Base-by-base conservation (phyloP, 2,797 vertebrate genomes). In the Protosalanx chinensis region DNA sequence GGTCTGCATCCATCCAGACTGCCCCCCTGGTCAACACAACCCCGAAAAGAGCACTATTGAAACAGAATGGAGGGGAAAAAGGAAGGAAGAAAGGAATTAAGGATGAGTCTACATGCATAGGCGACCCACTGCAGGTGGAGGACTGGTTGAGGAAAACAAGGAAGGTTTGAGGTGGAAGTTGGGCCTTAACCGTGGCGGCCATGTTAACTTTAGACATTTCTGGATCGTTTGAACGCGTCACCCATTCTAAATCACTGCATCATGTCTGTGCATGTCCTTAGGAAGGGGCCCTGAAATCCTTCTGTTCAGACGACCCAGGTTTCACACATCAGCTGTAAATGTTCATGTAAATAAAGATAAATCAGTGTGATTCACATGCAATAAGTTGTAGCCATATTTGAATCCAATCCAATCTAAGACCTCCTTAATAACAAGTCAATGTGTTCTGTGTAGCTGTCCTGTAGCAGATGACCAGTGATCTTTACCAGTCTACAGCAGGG, bases 71-170 rank as follows among this genome's bases (percentile, higher is more conserved):
- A 61, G 20, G 41, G 53, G 41, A 78, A 74, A 66, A 77, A 73
- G 74, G 53, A 76, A 79, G 79, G 73, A 62, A 82, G 81, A 78
- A 75, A 84, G 81, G 84, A 87, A 84, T 53, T n/a, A 23, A 57
- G 23, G 56, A 30, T 18, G 32, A 89, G 87, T 81, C 84, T 78
- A 85, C 73, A 80, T 82, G 37, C 8, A 82, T 80, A 86, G 82
- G 15, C 0, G 73, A 74, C 86, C 88, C 81, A 82, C 86, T 88
- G 87, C 86, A 87, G 89, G 88, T 86, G 86, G 83, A 73, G 76
- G 79, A 68, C 73, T 72, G 76, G 73, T 78, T 69, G 10, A 29
- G 41, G 37, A 6, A 16, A 16, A 29, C 16, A 53, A 53, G 0
- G 18, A 46, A 18, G 18, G 15, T 53, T 53, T 16, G 16, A n/a